Conservation (phyloP, 2,797 vertebrate genomes). For the Apodemus agrarius region DNA sequence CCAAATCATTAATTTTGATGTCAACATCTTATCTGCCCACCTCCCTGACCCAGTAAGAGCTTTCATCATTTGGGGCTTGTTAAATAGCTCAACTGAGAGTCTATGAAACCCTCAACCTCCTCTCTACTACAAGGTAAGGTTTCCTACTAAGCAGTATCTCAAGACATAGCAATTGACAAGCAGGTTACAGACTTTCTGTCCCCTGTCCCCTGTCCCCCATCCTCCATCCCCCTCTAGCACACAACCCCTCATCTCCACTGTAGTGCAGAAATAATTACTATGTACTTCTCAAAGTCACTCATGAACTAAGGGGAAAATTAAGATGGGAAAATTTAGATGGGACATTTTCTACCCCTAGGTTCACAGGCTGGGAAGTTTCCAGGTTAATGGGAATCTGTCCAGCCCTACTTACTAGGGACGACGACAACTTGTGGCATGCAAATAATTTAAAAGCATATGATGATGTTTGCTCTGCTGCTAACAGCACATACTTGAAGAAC, state of each 20-base stretch:
- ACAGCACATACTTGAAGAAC: not conserved
- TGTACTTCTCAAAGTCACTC: not conserved
- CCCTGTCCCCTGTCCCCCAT: not conserved
- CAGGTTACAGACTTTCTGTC: not conserved
- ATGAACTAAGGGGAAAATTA: not conserved
- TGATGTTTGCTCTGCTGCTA: not conserved
- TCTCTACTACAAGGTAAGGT: not conserved
- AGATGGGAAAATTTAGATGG: not conserved
- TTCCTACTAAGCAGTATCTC: not conserved
- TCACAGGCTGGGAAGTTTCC: not conserved
- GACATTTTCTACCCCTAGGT: not conserved
- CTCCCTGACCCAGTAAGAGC: not conserved
- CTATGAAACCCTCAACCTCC: not conserved
- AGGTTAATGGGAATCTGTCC: not conserved
- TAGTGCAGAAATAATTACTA: not conserved
- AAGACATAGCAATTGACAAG: not conserved
- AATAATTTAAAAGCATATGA: not conserved
- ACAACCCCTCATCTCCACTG: too few relatives aligned
- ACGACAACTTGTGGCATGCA: not conserved
- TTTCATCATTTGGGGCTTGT: not conserved
- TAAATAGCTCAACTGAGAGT: not conserved
- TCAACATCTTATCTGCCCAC: not conserved
- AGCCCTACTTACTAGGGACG: not conserved
- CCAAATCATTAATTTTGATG: not conserved
- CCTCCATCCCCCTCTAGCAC: not conserved